Conservation (phyloP, 1,140 invertebrate species). For the Drosophila lacertosa region DNA sequence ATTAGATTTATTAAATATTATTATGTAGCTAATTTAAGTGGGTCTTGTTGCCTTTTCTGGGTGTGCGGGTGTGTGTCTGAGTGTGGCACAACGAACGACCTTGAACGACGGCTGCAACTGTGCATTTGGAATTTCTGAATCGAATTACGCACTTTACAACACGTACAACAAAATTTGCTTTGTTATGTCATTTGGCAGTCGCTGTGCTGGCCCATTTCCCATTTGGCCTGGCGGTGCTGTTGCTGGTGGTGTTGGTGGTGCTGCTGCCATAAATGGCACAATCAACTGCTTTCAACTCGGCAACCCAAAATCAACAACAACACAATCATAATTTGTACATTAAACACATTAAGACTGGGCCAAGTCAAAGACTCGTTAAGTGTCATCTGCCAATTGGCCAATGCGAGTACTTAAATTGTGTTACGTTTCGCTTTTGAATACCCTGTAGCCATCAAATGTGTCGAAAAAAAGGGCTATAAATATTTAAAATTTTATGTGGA, state of each 20-base stretch:
- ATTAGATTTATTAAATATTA: constrained; percentile 75
- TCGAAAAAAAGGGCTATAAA: background rate
- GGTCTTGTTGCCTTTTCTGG: constrained; percentile 11
- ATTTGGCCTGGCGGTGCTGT: constrained; percentile 21
- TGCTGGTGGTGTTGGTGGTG: constrained; percentile 17
- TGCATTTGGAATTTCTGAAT: constrained; percentile 36
- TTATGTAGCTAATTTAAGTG: constrained; percentile 50
- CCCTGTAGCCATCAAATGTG: background rate
- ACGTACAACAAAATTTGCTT: constrained; percentile 52
- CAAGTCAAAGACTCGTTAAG: constrained; percentile 27
- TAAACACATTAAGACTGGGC: constrained; percentile 67
- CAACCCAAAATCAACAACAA: constrained; percentile 23
- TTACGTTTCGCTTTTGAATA: constrained; percentile 51
- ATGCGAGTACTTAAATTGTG: constrained; percentile 32
- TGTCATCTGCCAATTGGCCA: constrained; percentile 52
- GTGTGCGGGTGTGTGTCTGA: constrained; percentile 11
- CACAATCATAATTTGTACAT: constrained; percentile 73
- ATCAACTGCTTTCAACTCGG: constrained; percentile 46
- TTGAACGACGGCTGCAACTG: constrained; percentile 47
- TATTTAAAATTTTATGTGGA: no score
- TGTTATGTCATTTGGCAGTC: constrained; percentile 74
- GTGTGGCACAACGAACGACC: constrained; percentile 50
- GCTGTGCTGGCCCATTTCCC: constrained; percentile 67
- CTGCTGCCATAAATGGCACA: constrained; percentile 74
- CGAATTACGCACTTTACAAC: constrained; percentile 42